Base-by-base conservation (phyloP, 2,113 vertebrate genomes). In the Thomomys bottae region DNA sequence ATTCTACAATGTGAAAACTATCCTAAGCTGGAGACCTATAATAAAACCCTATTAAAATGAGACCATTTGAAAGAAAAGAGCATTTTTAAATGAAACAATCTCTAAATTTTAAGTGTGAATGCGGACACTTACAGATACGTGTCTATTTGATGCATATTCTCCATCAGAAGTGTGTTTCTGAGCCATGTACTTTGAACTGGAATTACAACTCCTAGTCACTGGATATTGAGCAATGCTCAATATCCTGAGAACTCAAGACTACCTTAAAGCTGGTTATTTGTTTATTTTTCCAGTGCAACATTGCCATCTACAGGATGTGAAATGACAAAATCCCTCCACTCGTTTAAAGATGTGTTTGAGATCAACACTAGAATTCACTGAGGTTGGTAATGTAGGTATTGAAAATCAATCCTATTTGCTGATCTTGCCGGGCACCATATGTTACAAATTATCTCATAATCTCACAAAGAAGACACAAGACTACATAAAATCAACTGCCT, bases 261-360 rank as follows among this genome's bases (percentile, higher is more conserved):
- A 78, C 66, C 66, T 91, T 63, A 36, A 90, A 10, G 2, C 28
- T 1, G 12, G 57, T 64, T 24, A 84, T 72, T 81, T 49, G 32
- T 86, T 92, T 2, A 0, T 36, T 97, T 96, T 96, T 96, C 90
- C 90, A 85, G 96, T 96, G 61, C 97, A 97, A 98, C 91, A 98
- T 94, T 98, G 98, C 98, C 98, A 98, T 97, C 98, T 98, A 96
- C 97, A 97, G 98, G 97, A 88, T 8, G 57, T 20, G 28, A 45
- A 83, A 49, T 70, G 93, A 81, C 81, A 94, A 87, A 88, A 59
- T 84, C 87, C 54, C 80, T 32, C 61, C 5, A 72, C 54, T 68
- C 66, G 88, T 93, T 78, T 77, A 83, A 57, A 95, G 66, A 72
- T 17, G 17, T 4, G 72, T 88, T 92, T 89, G 34, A 68, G 85